A percentile compares a stretch with the other conserved stretches of the same genome.
phyloP scores from a whole-genome alignment of 2,888 invertebrate species.

The Perithous albicinctus region DNA sequence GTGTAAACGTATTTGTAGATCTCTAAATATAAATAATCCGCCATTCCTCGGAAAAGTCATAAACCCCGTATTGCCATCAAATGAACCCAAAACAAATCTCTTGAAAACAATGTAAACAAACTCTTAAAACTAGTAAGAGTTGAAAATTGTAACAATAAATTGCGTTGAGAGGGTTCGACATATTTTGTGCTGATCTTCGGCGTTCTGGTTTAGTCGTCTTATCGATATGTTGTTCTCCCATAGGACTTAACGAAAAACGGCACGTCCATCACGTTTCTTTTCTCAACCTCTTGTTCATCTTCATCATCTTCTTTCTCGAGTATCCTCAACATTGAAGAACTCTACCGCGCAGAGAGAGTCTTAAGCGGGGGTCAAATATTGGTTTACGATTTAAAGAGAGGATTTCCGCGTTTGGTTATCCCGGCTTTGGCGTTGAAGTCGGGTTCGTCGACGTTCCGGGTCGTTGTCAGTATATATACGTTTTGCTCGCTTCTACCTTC shows the following conservation, averaged over 20 bases:
- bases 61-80: not conserved
- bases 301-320: slow-evolving; percentile 20
- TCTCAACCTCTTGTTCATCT: slow-evolving; percentile 33
- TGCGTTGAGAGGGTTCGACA: not conserved
- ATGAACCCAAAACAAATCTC: not conserved
- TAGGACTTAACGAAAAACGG: slow-evolving; percentile 44
- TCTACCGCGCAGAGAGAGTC: slow-evolving; percentile 62
- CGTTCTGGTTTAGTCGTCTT: not conserved
- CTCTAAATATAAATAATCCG: not conserved
- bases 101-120: not conserved
- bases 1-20: not conserved
- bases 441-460: slow-evolving; percentile 52
- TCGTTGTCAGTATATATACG: slow-evolving; percentile 54
- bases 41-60: not conserved
- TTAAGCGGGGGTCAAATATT: slow-evolving; percentile 79
- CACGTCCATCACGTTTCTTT: slow-evolving; percentile 50
- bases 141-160: slow-evolving; percentile 8
- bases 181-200: not conserved
- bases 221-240: not conserved
- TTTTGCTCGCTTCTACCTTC: slow-evolving; percentile 46
- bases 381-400: slow-evolving; percentile 80
- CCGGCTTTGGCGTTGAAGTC: slow-evolving; percentile 63
- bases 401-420: slow-evolving; percentile 75
- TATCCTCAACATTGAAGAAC: slow-evolving; percentile 41
- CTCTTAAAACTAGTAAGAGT: not conserved